Percentiles rank a stretch among this genome's conserved stretches.
These are phyloP conservation scores for Sminthurinus signatus DNA, from an alignment of 1,140 invertebrate genomes.

Conservation along the genomic window DNA sequence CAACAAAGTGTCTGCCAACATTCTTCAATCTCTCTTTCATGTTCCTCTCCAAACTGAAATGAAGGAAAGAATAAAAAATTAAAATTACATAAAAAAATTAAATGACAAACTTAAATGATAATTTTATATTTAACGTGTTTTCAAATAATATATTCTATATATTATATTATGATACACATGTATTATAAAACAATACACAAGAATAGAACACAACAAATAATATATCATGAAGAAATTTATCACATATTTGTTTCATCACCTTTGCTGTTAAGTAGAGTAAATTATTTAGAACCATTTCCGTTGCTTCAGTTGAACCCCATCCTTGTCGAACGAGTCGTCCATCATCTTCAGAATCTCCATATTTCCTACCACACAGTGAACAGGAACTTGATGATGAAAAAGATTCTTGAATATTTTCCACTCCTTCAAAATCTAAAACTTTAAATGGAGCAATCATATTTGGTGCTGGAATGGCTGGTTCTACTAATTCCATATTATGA, in stretches of 20 bases:
- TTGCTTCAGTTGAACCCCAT: slow-evolving; percentile 96
- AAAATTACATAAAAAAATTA: slow-evolving; percentile 41
- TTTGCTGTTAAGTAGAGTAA: slow-evolving; percentile 96
- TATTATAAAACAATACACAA: too few relatives aligned
- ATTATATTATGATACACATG: background rate
- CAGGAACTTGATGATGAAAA: slow-evolving; percentile 30
- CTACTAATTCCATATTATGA: slow-evolving; percentile 96
- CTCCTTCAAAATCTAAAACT: background rate
- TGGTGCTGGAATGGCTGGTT: slow-evolving; percentile 84
- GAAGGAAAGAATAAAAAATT: too few relatives aligned
- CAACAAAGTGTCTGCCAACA: slow-evolving; percentile 91
- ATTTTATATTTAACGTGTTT: background rate
- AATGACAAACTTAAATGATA: background rate
- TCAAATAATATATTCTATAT: background rate
- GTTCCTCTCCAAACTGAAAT: slow-evolving; percentile 87
- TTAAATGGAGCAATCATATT: slow-evolving; percentile 29
- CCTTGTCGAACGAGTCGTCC: slow-evolving; percentile 64
- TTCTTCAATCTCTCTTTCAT: slow-evolving; percentile 90
- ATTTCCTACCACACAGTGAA: slow-evolving; percentile 31
- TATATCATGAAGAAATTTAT: background rate
- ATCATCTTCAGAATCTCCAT: slow-evolving; percentile 50
- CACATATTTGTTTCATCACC: too few relatives aligned
- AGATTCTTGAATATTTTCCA: slow-evolving; percentile 13
- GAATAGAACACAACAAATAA: background rate
- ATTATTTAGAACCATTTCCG: slow-evolving; percentile 98